These are phyloP conservation scores for Burhinus bistriatus DNA, from an alignment of 2,113 vertebrate species.

Conservation along the genomic window DNA sequence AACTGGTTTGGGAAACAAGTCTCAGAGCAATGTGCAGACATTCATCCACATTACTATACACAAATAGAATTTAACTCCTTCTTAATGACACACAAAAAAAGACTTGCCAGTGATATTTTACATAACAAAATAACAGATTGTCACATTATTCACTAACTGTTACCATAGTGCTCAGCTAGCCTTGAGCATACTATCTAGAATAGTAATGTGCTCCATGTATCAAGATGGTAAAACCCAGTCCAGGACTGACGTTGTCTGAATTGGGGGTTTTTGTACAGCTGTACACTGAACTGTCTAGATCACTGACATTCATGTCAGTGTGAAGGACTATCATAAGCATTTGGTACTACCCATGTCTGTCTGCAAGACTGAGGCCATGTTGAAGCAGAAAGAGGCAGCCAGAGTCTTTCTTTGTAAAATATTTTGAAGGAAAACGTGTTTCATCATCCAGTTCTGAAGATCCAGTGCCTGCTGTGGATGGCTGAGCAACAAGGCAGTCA, in stretches of 20 bases:
- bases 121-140: conserved; percentile 28
- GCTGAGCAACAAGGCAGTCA: not conserved
- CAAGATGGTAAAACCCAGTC: not conserved
- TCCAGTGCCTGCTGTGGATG: not conserved
- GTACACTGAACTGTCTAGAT: not conserved
- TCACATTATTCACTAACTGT: conserved; percentile 8
- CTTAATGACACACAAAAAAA: not conserved
- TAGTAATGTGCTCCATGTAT: not conserved
- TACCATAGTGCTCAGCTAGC: conserved; percentile 23
- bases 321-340: not conserved
- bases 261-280: not conserved
- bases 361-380: not conserved
- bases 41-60: not conserved
- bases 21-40: not conserved
- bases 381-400: not conserved
- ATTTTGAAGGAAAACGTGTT: not conserved
- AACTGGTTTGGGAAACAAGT: not conserved
- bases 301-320: not conserved
- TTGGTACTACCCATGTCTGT: not conserved
- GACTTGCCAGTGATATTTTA: not conserved
- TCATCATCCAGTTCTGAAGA: not conserved
- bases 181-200: not conserved
- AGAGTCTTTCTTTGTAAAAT: not conserved
- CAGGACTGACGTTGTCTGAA: not conserved
- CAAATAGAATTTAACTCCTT: conserved; percentile 9